A percentile compares a stretch with the other conserved stretches of the same genome.
Evolutionary conservation across 1,140 invertebrate genomes (phyloP).

Genomic region (Cydia splendana): DNA sequence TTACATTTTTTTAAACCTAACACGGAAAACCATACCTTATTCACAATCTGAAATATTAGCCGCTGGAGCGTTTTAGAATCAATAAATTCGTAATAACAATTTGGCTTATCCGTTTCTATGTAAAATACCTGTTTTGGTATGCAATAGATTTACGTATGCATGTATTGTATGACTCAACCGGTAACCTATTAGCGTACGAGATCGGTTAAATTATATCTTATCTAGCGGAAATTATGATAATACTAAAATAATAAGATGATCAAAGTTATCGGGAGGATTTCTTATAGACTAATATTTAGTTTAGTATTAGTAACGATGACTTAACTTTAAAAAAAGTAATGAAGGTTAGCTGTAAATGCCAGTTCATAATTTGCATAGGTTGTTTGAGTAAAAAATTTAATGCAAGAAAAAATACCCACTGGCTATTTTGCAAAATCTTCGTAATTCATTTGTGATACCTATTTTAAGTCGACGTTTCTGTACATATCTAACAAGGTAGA

Average conservation of each 20-base stretch:
- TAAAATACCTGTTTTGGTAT: constrained; percentile 11
- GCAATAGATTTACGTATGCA: background rate
- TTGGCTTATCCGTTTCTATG: constrained; percentile 4
- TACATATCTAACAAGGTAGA: background rate
- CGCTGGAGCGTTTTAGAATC: background rate
- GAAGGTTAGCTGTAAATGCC: background rate
- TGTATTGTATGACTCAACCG: background rate
- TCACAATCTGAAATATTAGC: too few relatives aligned
- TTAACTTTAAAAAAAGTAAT: constrained; percentile 9
- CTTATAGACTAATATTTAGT: background rate
- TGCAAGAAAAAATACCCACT: too few relatives aligned
- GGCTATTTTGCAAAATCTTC: too few relatives aligned
- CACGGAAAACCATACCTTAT: too few relatives aligned
- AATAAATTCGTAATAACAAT: constrained; percentile 1
- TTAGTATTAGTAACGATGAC: constrained; percentile 6
- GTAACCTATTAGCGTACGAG: background rate
- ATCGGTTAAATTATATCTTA: background rate
- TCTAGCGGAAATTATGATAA: constrained; percentile 6
- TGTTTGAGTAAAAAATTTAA: background rate
- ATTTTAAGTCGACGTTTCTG: background rate
- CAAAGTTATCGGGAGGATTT: background rate
- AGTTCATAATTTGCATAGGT: background rate
- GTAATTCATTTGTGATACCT: too few relatives aligned
- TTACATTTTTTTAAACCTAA: too few relatives aligned
- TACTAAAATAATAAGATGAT: constrained; percentile 18